Evolutionary conservation across 1,140 invertebrate species (phyloP), one percentile per base, ranked within the genome.

Genomic region (Ceratina australensis): DNA sequence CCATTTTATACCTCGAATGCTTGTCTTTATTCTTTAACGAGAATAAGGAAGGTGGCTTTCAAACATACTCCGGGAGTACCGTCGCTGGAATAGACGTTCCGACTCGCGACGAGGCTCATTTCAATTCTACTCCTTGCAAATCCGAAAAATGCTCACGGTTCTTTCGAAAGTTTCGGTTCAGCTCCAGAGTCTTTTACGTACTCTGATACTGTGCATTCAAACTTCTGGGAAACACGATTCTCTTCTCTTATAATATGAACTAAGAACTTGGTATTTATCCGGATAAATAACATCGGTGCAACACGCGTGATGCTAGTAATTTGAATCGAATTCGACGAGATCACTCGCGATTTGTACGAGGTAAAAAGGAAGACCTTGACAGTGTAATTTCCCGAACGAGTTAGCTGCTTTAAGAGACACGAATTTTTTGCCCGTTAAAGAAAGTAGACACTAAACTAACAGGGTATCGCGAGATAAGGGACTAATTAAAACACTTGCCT

Each of bases 41-140:
- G 20, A 22, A 52, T 59, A n/a, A 47, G 18, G 54, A 57, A 61
- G 18, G 26, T 18, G 49, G 74, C n/a, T 50, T 71, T 82, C 79
- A 74, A 82, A 82, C 71, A 18, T 16, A 68, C 22, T 15, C 16
- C n/a, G 54, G 18, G 59, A 83, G 61, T 69, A 74, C 73, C 59
- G 28, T 18, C 52, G 22, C 65, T 42, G 24, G 50, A 71, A 73
- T 49, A 69, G 73, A 50, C 77, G 67, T 59, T 67, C 69, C 59
- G 49, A 59, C 24, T 73, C 73, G 33, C 61, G 26, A 50, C 28
- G 42, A 72, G 76, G 50, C 22, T 52, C 66, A 28, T 65, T 74
- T 20, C 65, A 13, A 65, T 71, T 49, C 59, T 63, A 22, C 47
- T 13, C 42, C 65, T 68, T 50, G 10, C 33, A 0, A 8, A 0